phyloP scores from a whole-genome alignment of 2,888 invertebrate genomes.

The Geotrupes spiniger region DNA sequence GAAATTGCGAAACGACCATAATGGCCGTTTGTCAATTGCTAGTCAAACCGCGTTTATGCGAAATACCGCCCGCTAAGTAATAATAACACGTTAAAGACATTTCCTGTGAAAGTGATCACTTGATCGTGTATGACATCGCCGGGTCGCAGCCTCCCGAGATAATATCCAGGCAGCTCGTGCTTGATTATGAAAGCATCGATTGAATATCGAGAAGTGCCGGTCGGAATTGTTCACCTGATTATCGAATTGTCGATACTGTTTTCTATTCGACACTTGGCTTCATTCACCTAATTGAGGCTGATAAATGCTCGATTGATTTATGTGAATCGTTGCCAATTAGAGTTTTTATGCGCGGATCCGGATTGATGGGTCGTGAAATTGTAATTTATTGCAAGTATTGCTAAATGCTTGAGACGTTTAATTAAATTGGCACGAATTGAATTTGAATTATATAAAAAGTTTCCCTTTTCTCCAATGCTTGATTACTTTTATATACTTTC shows the following conservation, averaged over 20 bases:
- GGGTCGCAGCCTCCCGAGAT: constrained; percentile 12
- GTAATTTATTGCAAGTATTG: not conserved
- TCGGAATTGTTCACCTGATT: constrained; percentile 18
- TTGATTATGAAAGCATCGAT: constrained; percentile 22
- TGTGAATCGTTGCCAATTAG: not conserved
- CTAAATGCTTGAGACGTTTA: too few species aligned
- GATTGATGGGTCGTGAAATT: not conserved
- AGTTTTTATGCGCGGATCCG: not conserved
- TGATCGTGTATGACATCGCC: constrained; percentile 12
- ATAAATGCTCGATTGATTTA: not conserved
- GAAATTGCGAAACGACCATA: too few species aligned
- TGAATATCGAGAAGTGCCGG: constrained; percentile 13
- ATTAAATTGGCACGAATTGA: not conserved
- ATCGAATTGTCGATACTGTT: constrained; percentile 14
- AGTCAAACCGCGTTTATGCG: too few species aligned
- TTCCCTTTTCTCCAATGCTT: too few species aligned
- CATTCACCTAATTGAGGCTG: constrained; percentile 15
- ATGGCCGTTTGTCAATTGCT: too few species aligned
- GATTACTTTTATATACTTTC: too few species aligned
- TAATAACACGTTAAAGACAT: constrained; percentile 7
- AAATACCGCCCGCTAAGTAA: not conserved
- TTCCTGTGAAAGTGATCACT: constrained; percentile 21
- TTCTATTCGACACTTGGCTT: constrained; percentile 13
- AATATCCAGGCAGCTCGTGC: constrained; percentile 12
- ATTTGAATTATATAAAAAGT: too few species aligned